Evolutionary conservation across 2,797 vertebrate genomes (phyloP).

Genomic region (Microchirus variegatus): DNA sequence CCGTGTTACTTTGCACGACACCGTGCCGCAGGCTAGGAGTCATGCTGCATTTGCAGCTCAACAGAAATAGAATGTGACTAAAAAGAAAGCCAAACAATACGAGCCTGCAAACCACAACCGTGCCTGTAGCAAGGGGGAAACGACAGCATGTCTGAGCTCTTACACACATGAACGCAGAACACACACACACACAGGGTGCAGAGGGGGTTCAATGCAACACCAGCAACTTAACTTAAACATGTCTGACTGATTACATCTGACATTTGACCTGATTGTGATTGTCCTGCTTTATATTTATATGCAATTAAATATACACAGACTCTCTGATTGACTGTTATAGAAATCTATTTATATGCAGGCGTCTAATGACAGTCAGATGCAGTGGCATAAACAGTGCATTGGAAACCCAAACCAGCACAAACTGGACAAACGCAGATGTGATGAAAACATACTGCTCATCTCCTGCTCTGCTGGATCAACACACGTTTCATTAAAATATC

Average conservation of each 20-base stretch:
- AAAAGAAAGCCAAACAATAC: conserved; percentile 68
- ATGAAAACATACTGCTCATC: conserved; percentile 59
- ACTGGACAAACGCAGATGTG: conserved; percentile 53
- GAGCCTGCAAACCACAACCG: conserved; percentile 53
- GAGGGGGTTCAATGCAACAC: conserved; percentile 7
- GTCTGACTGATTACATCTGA: conserved; percentile 51
- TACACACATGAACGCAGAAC: conserved; percentile 2
- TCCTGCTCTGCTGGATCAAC: conserved; percentile 70
- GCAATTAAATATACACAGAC: conserved; percentile 22
- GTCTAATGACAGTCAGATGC: conserved; percentile 37
- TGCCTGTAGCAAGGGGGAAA: conserved; percentile 45
- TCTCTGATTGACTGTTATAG: conserved; percentile 8
- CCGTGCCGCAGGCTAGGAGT: conserved; percentile 52
- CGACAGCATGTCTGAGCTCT: conserved; percentile 53
- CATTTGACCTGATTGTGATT: conserved; percentile 28
- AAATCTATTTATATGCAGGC: conserved; percentile 35
- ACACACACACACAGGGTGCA: not conserved
- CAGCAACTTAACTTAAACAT: conserved; percentile 36
- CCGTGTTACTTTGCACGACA: conserved; percentile 47
- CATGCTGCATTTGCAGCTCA: conserved; percentile 62
- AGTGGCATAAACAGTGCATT: conserved; percentile 28
- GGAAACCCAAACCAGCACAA: conserved; percentile 62
- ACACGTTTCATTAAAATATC: conserved; percentile 69
- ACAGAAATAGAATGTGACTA: conserved; percentile 69
- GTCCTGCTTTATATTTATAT: conserved; percentile 1